Evolutionary conservation across 2,888 invertebrate genomes (phyloP).

Genomic region (Trichogramma evanescens): DNA sequence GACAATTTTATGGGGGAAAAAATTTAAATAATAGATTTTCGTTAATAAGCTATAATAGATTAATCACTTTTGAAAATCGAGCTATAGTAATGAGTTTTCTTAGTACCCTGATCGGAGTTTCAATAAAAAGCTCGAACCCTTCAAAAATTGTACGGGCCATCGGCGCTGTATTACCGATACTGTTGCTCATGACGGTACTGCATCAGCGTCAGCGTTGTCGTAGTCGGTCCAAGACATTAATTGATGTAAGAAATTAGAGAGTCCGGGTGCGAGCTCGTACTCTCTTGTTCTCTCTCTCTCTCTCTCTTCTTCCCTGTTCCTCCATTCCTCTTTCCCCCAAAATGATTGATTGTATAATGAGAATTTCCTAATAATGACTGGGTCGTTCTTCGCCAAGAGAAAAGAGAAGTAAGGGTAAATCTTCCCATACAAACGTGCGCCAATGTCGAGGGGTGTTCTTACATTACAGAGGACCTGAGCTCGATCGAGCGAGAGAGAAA

Average conservation of each 20-base stretch:
- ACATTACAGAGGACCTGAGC: background rate
- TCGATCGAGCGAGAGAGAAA: background rate
- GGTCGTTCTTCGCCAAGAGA: constrained; percentile 26
- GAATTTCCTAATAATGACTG: constrained; percentile 45
- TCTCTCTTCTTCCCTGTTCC: background rate
- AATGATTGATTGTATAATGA: constrained; percentile 46
- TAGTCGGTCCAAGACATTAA: constrained; percentile 36
- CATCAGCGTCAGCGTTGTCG: constrained; percentile 5
- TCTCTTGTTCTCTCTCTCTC: background rate
- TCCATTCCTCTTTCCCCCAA: constrained; percentile 30
- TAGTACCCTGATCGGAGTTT: no score
- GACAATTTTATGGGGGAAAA: background rate
- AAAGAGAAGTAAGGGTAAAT: no score
- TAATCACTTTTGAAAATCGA: background rate
- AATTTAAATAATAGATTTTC: background rate
- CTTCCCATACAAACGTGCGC: background rate
- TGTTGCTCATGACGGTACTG: background rate
- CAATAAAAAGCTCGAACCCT: no score
- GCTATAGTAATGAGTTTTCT: no score
- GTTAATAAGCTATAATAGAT: no score
- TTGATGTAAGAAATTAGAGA: constrained; percentile 42
- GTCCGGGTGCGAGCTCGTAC: no score
- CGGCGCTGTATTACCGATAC: no score
- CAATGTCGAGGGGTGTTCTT: background rate
- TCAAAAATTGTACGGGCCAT: no score